Conservation (phyloP, 1,140 invertebrate species). For the Anoplolepis gracilipes region DNA sequence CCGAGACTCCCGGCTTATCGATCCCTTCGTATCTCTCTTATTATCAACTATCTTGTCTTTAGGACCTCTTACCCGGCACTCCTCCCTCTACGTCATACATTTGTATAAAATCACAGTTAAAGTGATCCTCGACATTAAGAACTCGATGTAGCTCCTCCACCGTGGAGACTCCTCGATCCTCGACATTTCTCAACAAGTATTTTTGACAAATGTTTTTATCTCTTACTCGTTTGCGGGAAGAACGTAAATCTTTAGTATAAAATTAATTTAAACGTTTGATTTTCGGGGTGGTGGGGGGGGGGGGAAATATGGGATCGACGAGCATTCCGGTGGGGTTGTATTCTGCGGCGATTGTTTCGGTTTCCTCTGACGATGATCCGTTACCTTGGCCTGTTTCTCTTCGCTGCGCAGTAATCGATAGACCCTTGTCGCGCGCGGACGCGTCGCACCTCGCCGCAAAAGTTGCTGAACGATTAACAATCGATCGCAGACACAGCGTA, state of each 20-base stretch:
- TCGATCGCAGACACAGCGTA: slow-evolving; percentile 7
- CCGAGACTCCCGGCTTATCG: slow-evolving; percentile 32
- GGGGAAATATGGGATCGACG: background rate
- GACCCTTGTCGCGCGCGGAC: slow-evolving; percentile 13
- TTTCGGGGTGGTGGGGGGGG: background rate
- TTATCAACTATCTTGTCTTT: slow-evolving; percentile 1
- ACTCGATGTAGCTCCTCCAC: slow-evolving; percentile 31
- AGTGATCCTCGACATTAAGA: slow-evolving; percentile 51
- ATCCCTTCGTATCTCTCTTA: slow-evolving; percentile 41
- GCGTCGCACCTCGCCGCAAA: background rate
- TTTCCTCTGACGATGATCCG: slow-evolving; percentile 60
- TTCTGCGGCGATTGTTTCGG: slow-evolving; percentile 16
- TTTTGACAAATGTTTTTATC: background rate
- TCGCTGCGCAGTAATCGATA: slow-evolving; percentile 23
- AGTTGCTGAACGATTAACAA: slow-evolving; percentile 10
- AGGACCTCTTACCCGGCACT: slow-evolving; percentile 16
- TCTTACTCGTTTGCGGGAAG: background rate
- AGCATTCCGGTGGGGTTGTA: slow-evolving; percentile 22
- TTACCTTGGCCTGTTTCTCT: background rate
- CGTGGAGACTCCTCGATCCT: slow-evolving; percentile 37
- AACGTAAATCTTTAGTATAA: too few species aligned
- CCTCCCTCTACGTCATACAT: slow-evolving; percentile 25
- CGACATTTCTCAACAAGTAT: background rate
- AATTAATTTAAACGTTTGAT: background rate
- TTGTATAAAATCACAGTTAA: slow-evolving; percentile 39